Percentiles rank a stretch among this genome's conserved stretches.
phyloP scores from a whole-genome alignment of 2,888 invertebrate genomes.

The Cryptus viduatorius region DNA sequence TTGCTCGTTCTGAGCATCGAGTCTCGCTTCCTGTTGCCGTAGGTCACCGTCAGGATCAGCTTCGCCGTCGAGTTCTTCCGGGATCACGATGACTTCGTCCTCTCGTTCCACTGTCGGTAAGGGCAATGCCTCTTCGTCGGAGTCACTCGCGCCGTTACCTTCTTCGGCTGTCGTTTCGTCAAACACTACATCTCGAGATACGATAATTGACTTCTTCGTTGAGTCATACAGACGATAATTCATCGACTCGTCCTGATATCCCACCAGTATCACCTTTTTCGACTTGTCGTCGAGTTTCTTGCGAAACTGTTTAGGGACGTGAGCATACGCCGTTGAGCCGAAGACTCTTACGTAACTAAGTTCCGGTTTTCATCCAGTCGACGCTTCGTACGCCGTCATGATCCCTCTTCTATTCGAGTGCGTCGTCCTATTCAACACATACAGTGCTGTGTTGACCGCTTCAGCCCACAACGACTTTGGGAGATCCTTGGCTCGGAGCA shows the following conservation, averaged over 20 bases:
- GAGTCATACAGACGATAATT: conserved; percentile 67
- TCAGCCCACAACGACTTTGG: conserved; percentile 56
- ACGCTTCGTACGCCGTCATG: conserved; percentile 33
- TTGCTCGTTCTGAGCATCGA: conserved; percentile 32
- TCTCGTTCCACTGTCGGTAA: not conserved
- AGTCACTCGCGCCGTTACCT: not conserved
- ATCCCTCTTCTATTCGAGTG: conserved; percentile 42
- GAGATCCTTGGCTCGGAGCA: conserved; percentile 51
- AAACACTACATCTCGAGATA: conserved; percentile 63
- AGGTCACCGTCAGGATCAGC: not conserved
- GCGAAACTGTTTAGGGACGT: conserved; percentile 17
- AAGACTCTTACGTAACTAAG: conserved; percentile 29
- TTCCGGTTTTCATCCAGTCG: conserved; percentile 36
- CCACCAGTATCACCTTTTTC: conserved; percentile 51
- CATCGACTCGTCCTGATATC: conserved; percentile 61
- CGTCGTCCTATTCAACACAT: conserved; percentile 51
- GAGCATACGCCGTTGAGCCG: conserved; percentile 40
- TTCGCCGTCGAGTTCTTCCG: conserved; percentile 34
- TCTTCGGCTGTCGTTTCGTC: conserved; percentile 38
- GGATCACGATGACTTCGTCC: conserved; percentile 37
- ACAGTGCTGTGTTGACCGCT: conserved; percentile 43
- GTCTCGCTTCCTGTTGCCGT: not conserved
- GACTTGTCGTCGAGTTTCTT: conserved; percentile 22
- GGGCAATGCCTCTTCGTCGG: conserved; percentile 30
- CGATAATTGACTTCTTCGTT: conserved; percentile 46